Conservation (phyloP, 1,140 invertebrate species). For the Panagrolaimus sp. region DNA sequence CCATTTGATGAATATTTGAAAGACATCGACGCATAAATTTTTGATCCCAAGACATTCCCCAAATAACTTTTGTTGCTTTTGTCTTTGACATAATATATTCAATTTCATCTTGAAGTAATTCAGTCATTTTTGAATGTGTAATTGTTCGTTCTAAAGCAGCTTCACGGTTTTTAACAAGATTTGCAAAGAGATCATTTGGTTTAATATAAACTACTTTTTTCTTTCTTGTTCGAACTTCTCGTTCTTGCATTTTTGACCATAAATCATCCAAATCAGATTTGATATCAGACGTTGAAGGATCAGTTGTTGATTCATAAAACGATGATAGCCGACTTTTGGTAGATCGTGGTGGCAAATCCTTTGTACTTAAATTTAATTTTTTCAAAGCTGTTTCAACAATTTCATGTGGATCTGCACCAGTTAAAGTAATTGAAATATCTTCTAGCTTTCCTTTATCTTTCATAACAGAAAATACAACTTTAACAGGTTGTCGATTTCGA, state of each 20-base stretch:
- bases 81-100: conserved; percentile 28
- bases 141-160: conserved; percentile 24
- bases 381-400: background rate
- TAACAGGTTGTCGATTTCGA: conserved; percentile 23
- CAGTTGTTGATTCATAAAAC: too few relatives aligned
- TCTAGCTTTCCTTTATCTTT: conserved; percentile 14
- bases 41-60: conserved; percentile 44
- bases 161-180: conserved; percentile 29
- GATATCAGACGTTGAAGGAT: background rate
- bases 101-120: conserved; percentile 38
- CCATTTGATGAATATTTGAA: conserved; percentile 37
- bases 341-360: too few relatives aligned
- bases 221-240: conserved; percentile 20
- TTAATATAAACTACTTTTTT: background rate
- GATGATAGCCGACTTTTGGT: too few relatives aligned
- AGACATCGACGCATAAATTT: conserved; percentile 43
- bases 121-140: conserved; percentile 17
- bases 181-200: conserved; percentile 19
- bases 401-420: conserved; percentile 26
- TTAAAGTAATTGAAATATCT: conserved; percentile 19
- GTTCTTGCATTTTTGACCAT: conserved; percentile 33
- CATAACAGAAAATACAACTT: conserved; percentile 35
- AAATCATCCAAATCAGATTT: conserved; percentile 21
- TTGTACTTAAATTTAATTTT: background rate
- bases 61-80: conserved; percentile 23